Percentiles rank a stretch among this genome's conserved stretches.
Conservation (phyloP, 1,140 invertebrate species). For the Cydia fagiglandana region DNA sequence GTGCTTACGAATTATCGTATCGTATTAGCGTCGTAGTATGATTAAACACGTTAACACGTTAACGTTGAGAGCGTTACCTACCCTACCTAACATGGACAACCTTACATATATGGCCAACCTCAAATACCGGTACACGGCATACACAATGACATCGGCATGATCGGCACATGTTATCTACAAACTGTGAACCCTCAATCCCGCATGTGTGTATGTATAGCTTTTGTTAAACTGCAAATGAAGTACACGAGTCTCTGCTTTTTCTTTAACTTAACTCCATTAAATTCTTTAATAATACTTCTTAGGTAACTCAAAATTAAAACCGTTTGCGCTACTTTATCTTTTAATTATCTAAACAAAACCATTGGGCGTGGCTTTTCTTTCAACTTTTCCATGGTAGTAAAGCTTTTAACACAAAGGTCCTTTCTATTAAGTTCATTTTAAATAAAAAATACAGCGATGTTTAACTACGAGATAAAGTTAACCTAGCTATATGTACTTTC, state of each 20-base stretch:
- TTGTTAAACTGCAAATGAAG: neutral
- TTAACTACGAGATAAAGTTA: neutral
- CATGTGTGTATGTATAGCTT: neutral
- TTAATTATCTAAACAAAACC: constrained; percentile 3
- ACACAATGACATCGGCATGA: neutral
- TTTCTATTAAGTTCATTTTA: neutral
- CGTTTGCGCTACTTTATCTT: constrained; percentile 1
- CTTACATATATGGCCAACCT: constrained; percentile 3
- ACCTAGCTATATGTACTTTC: too few species aligned
- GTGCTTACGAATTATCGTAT: too few species aligned
- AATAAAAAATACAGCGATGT: neutral
- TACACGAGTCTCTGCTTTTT: neutral
- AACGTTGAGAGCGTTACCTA: neutral
- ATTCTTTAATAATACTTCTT: neutral
- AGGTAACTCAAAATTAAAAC: neutral
- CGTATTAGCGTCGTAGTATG: neutral
- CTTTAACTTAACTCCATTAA: neutral
- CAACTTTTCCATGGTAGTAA: neutral
- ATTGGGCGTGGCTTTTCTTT: constrained; percentile 2
- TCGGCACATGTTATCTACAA: neutral
- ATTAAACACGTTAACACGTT: neutral
- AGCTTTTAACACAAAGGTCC: neutral
- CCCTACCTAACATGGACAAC: neutral
- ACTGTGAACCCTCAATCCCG: neutral
- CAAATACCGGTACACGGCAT: neutral